Conservation (phyloP, 1,140 invertebrate genomes). For the Pseudomyrmex sp. region DNA sequence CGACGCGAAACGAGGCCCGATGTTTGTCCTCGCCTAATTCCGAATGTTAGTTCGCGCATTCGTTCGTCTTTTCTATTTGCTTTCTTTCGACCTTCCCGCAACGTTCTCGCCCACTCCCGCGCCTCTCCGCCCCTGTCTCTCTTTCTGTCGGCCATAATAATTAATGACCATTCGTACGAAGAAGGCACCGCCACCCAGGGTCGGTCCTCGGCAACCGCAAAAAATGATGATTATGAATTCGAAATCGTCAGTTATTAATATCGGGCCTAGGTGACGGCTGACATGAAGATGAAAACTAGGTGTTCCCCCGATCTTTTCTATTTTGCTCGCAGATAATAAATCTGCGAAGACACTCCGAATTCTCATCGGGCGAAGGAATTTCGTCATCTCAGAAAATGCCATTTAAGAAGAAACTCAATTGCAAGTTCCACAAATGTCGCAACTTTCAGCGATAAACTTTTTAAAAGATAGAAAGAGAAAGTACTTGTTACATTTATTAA, state of each 20-base stretch:
- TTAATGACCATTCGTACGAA: slow-evolving; percentile 74
- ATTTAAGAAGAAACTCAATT: background rate
- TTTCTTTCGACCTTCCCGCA: slow-evolving; percentile 54
- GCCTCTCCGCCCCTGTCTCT: slow-evolving; percentile 53
- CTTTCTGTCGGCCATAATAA: slow-evolving; percentile 72
- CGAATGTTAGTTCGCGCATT: slow-evolving; percentile 63
- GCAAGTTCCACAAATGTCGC: too few relatives aligned
- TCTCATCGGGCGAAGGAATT: background rate
- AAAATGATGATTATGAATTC: slow-evolving; percentile 77
- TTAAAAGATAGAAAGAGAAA: too few relatives aligned
- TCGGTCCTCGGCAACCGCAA: slow-evolving; percentile 70
- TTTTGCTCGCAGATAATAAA: background rate
- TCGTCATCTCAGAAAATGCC: background rate
- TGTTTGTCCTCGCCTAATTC: slow-evolving; percentile 69
- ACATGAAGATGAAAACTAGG: slow-evolving; percentile 2
- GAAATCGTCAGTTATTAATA: slow-evolving; percentile 70
- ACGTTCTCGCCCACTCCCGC: slow-evolving; percentile 61
- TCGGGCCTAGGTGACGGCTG: slow-evolving; percentile 3
- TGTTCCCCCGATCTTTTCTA: slow-evolving; percentile 17
- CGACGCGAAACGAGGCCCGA: slow-evolving; percentile 45
- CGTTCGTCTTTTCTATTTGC: slow-evolving; percentile 67
- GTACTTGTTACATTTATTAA: too few relatives aligned
- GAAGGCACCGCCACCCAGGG: slow-evolving; percentile 74
- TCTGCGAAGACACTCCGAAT: background rate
- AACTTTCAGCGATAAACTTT: too few relatives aligned